These are phyloP conservation scores for Parazoanthus darwini DNA, from an alignment of 92 coral and sea anemone genomes.

Conservation along the genomic window DNA sequence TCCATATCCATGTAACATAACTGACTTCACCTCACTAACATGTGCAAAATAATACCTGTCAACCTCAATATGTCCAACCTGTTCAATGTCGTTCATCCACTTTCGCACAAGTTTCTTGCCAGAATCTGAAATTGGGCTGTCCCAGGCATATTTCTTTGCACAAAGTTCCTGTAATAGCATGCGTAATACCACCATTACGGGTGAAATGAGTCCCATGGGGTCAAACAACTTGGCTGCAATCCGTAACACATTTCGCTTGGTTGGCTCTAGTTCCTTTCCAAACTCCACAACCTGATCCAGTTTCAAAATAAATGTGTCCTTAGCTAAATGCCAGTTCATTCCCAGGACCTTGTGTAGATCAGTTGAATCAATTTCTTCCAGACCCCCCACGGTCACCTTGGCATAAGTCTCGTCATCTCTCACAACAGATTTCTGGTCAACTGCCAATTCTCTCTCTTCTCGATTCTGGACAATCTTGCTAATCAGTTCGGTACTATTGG, in stretches of 20 bases:
- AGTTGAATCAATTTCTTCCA: slow-evolving; percentile 43
- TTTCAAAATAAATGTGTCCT: slow-evolving; percentile 47
- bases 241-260: slow-evolving; percentile 51
- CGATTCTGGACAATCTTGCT: slow-evolving; percentile 41
- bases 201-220: slow-evolving; percentile 56
- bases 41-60: slow-evolving; percentile 12
- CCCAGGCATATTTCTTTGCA: slow-evolving; percentile 39
- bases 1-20: slow-evolving; percentile 47
- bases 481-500: slow-evolving; percentile 45
- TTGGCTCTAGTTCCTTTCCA: slow-evolving; percentile 43
- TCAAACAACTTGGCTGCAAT: slow-evolving; percentile 63
- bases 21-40: neutral
- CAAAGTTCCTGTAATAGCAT: slow-evolving; percentile 62
- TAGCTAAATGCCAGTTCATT: slow-evolving; percentile 51
- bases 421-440: slow-evolving; percentile 11
- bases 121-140: slow-evolving; percentile 28
- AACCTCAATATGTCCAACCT: neutral
- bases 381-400: slow-evolving; percentile 53
- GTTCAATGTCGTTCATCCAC: slow-evolving; percentile 37
- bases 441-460: slow-evolving; percentile 7
- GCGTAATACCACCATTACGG: slow-evolving; percentile 43
- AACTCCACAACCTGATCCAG: slow-evolving; percentile 3
- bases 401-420: slow-evolving; percentile 54
- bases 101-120: slow-evolving; percentile 5
- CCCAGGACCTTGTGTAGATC: slow-evolving; percentile 60